Conservation (phyloP, 1,140 invertebrate species). For the Eupeodes corollae region DNA sequence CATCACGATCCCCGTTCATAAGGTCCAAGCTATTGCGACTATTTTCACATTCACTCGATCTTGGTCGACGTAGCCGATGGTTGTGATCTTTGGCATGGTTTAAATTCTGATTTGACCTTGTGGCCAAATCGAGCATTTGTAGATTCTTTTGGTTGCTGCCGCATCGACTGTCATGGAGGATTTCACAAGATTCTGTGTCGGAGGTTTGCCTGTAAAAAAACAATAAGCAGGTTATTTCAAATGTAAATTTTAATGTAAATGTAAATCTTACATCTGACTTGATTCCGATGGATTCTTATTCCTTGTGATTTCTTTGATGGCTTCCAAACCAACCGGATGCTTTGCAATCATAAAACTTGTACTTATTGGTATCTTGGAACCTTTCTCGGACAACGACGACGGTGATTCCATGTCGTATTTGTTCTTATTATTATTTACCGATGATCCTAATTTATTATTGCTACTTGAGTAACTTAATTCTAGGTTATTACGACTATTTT, state of each 20-base stretch:
- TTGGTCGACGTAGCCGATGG: slow-evolving; percentile 1
- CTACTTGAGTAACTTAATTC: slow-evolving; percentile 21
- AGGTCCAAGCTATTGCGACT: slow-evolving; percentile 1
- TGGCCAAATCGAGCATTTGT: slow-evolving; percentile 18
- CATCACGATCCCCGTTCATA: slow-evolving; percentile 25
- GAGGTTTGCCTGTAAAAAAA: slow-evolving; percentile 28
- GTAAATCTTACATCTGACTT: slow-evolving; percentile 32
- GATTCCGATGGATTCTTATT: slow-evolving; percentile 35
- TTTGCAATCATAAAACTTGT: slow-evolving; percentile 35
- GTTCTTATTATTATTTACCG: slow-evolving; percentile 26
- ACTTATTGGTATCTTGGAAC: slow-evolving; percentile 22
- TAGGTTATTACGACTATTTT: slow-evolving; percentile 28
- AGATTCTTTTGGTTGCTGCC: slow-evolving; percentile 21
- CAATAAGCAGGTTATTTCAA: too few relatives aligned
- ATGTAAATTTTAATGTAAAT: too few relatives aligned
- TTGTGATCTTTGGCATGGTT: slow-evolving; percentile 8
- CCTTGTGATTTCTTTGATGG: slow-evolving; percentile 36
- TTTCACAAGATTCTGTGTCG: slow-evolving; percentile 36
- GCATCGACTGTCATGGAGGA: slow-evolving; percentile 27
- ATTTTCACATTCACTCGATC: slow-evolving; percentile 8
- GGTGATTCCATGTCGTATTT: slow-evolving; percentile 11
- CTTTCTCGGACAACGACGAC: slow-evolving; percentile 6
- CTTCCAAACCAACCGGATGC: slow-evolving; percentile 35
- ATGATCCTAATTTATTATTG: slow-evolving; percentile 28
- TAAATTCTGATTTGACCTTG: slow-evolving; percentile 7